Percentiles rank a stretch among this genome's conserved stretches.
Evolutionary conservation across 2,797 vertebrate genomes (phyloP).

Genomic region (Squalus acanthias): DNA sequence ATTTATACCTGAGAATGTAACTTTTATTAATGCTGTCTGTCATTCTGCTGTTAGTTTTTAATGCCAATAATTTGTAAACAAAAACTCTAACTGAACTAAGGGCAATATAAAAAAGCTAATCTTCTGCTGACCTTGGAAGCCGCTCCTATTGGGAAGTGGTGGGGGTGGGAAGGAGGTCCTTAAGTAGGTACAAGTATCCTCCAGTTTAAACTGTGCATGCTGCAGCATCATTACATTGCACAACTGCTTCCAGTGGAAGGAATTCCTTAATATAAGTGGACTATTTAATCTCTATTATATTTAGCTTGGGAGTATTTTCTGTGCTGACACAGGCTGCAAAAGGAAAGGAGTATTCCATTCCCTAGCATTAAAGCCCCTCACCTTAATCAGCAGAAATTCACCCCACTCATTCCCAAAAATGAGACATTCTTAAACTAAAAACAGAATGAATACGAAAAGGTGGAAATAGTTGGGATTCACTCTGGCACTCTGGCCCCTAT

Average conservation of each 20-base stretch:
- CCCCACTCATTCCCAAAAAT: background rate
- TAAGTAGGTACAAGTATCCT: background rate
- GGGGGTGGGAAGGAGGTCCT: background rate
- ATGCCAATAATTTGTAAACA: background rate
- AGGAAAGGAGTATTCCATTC: background rate
- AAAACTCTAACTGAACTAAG: background rate
- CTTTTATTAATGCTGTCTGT: no score
- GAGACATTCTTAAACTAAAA: background rate
- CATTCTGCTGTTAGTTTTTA: background rate
- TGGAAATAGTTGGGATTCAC: background rate
- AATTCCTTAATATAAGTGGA: background rate
- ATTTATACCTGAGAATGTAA: no score
- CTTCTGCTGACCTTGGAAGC: background rate
- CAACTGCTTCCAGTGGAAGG: background rate
- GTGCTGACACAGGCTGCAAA: background rate
- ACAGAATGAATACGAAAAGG: background rate
- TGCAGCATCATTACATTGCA: background rate
- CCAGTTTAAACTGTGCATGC: background rate
- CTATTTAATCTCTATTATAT: background rate
- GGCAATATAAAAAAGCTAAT: background rate
- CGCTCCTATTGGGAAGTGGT: background rate
- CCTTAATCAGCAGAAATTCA: background rate
- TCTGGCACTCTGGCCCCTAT: background rate
- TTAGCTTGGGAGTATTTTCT: background rate
- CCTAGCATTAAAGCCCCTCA: background rate